Evolutionary conservation across 2,113 vertebrate genomes (phyloP).

Genomic region (Copsychus sechellarum): DNA sequence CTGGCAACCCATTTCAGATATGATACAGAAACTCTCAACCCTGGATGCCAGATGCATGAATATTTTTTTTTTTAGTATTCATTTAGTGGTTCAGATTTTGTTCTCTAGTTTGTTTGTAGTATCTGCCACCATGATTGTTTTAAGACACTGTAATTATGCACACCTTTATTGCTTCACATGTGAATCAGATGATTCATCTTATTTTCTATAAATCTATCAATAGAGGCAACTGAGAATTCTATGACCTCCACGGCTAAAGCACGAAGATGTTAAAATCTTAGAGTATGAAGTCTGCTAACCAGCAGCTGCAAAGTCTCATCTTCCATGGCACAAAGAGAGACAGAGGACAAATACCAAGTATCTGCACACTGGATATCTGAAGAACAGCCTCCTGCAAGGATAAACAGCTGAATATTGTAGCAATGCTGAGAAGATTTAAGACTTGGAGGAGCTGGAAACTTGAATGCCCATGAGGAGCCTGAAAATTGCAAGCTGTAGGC

Average conservation of each 20-base stretch:
- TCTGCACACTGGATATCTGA: neutral
- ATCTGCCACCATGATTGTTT: neutral
- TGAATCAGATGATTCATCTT: neutral
- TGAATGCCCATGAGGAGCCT: neutral
- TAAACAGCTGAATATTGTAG: conserved; percentile 39
- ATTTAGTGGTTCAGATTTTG: conserved; percentile 16
- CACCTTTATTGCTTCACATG: neutral
- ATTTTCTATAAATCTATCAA: neutral
- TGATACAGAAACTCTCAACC: neutral
- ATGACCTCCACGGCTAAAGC: neutral
- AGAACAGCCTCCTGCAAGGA: neutral
- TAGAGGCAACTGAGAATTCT: neutral
- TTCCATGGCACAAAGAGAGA: neutral
- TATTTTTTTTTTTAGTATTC: neutral
- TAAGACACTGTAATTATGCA: neutral
- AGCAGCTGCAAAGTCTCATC: conserved; percentile 48
- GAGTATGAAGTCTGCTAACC: neutral
- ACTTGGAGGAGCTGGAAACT: neutral
- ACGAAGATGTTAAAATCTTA: neutral
- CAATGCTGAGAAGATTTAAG: neutral
- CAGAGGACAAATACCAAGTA: neutral
- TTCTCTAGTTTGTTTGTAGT: conserved; percentile 4
- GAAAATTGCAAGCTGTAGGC: neutral
- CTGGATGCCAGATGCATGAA: neutral
- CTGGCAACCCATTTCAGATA: conserved; percentile 15